A percentile compares a stretch with the other conserved stretches of the same genome.
These are phyloP conservation scores for Bradypodion pumilum DNA, from an alignment of 2,797 vertebrate species.

Conservation along the genomic window DNA sequence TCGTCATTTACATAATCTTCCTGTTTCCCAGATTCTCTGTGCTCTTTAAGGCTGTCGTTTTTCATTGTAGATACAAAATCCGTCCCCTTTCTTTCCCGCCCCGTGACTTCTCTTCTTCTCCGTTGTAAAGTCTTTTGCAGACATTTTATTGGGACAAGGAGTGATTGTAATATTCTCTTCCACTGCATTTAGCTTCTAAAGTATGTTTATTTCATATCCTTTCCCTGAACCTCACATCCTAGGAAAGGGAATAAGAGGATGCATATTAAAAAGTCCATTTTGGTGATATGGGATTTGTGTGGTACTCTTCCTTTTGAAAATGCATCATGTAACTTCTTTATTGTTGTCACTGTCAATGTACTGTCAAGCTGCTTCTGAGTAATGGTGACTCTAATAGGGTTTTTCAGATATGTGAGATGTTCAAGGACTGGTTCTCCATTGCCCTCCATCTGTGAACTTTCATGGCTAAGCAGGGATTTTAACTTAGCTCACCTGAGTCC, in stretches of 20 bases:
- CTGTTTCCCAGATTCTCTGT: slow-evolving; percentile 56
- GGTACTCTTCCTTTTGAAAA: slow-evolving; percentile 18
- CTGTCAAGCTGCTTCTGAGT: too few relatives aligned
- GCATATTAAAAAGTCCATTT: slow-evolving; percentile 32
- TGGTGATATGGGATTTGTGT: neutral
- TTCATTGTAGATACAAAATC: slow-evolving; percentile 50
- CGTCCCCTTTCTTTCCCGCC: slow-evolving; percentile 39
- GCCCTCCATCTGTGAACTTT: too few relatives aligned
- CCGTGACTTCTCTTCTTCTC: slow-evolving; percentile 44
- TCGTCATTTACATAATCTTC: slow-evolving; percentile 64
- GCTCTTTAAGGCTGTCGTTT: slow-evolving; percentile 40
- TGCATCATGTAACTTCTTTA: too few relatives aligned
- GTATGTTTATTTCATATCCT: slow-evolving; percentile 48
- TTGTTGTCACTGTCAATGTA: neutral
- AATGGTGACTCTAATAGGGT: too few relatives aligned
- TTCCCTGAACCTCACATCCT: slow-evolving; percentile 30
- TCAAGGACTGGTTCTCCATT: too few relatives aligned
- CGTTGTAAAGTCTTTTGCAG: slow-evolving; percentile 43
- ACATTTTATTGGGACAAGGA: slow-evolving; percentile 57
- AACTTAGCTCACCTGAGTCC: too few relatives aligned
- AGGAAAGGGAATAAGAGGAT: neutral
- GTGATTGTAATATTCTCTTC: slow-evolving; percentile 46
- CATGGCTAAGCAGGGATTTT: too few relatives aligned
- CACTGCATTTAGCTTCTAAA: slow-evolving; percentile 51
- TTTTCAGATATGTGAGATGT: too few relatives aligned